Percentiles rank a stretch among this genome's conserved stretches.
Evolutionary conservation across 2,888 invertebrate species (phyloP).

Genomic region (Trachelus stipa): DNA sequence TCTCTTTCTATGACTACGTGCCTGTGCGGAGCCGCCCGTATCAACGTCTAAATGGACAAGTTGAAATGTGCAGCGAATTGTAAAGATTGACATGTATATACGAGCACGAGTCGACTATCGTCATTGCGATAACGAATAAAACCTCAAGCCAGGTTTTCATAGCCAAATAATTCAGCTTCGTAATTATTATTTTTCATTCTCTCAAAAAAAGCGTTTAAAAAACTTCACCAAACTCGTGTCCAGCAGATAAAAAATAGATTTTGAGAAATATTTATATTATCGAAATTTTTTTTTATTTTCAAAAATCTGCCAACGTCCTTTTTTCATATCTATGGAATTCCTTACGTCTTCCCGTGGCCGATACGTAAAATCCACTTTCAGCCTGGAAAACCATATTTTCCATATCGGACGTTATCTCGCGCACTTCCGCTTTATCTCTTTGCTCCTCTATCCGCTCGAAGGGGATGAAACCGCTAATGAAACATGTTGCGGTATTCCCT

Average conservation of each 20-base stretch:
- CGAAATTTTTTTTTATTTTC: neutral
- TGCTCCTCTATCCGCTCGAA: conserved; percentile 19
- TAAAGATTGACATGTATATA: neutral
- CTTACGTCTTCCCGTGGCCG: no score
- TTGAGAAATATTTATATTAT: neutral
- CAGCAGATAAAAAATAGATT: neutral
- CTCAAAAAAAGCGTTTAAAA: neutral
- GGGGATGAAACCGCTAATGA: conserved; percentile 39
- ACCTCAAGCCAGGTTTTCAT: neutral
- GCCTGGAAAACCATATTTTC: neutral
- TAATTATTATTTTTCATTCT: neutral
- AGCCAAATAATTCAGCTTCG: neutral
- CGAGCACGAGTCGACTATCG: neutral
- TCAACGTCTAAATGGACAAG: neutral
- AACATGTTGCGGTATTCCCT: conserved; percentile 35
- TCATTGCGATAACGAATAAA: neutral
- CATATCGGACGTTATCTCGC: neutral
- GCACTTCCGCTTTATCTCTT: neutral
- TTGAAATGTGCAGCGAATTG: neutral
- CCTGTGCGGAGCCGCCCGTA: neutral
- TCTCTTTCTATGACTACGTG: neutral
- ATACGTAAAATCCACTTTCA: neutral
- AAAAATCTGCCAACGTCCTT: neutral
- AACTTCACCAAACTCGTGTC: neutral
- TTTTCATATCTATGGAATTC: neutral